Conservation (phyloP, 2,797 vertebrate genomes). For the Manis javanica region DNA sequence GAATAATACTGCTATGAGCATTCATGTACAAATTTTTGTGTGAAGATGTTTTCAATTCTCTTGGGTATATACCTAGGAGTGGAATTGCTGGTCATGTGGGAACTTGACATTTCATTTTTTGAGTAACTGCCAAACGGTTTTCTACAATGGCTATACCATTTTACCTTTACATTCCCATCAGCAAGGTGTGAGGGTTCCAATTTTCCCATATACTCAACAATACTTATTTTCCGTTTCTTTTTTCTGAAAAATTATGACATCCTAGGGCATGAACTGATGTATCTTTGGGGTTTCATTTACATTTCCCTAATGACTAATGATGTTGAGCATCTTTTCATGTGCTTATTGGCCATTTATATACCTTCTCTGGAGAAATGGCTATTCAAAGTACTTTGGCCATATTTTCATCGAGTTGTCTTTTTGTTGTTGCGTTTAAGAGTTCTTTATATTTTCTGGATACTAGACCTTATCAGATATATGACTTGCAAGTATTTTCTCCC, state of each 20-base stretch:
- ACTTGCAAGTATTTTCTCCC: background rate
- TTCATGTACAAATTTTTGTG: background rate
- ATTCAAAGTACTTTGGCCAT: background rate
- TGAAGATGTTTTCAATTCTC: background rate
- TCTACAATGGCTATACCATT: background rate
- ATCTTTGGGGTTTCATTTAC: background rate
- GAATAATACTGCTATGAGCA: background rate
- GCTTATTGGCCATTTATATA: background rate
- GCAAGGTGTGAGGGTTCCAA: background rate
- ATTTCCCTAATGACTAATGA: background rate
- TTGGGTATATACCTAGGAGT: background rate
- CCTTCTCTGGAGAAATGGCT: background rate
- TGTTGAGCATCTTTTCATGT: background rate
- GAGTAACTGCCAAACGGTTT: background rate
- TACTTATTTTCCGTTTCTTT: background rate
- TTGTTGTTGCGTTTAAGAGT: background rate
- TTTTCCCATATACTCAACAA: background rate
- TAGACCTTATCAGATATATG: background rate
- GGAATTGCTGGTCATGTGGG: background rate
- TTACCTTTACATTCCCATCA: background rate
- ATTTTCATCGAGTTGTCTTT: background rate
- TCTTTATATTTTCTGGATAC: background rate
- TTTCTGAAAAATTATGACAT: background rate
- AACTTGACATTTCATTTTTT: background rate
- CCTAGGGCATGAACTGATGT: background rate